Base-by-base conservation (phyloP, 23 tunicate species). In the Halocynthia aurantium region DNA sequence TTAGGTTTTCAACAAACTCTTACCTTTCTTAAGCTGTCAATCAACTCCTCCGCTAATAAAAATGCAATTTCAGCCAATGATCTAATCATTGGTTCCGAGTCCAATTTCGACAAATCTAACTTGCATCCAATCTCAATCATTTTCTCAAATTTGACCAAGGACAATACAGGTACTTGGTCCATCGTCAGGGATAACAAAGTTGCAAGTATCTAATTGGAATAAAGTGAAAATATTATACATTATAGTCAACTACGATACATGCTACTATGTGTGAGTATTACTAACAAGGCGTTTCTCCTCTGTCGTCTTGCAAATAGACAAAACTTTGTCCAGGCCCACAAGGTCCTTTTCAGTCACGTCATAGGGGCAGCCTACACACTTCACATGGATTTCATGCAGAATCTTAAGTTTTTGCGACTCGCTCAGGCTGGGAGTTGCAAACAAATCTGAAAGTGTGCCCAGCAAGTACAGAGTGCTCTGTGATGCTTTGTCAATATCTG, bases 321-420 rank as follows among this genome's bases (percentile, higher is more conserved):
- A 64, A 54, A 74, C 78, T 20, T 74, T 74, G 65, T 62, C 5
- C 20, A 74, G 7, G 5, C 78, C 56, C 8, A 11, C 17, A 6
- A 74, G 19, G 31, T 74, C 78, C 17, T 56, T 22, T 53, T 21
- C 56, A 55, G 78, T 51, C 10, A 74, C 64, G 56, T 74, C 78
- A 18, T 74, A 74, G 63, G 19, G 56, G 17, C 49, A 52, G 55
- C 78, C 78, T 1, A 74, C 78, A 6, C 64, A 62, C 10, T n/a
- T 20, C 50, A 74, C 57, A 64, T 74, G 78, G 8, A 74, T 74
- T 74, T 74, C 78, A 20, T 51, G 21, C 57, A 74, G 56, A 54
- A 74, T 12, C 8, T 55, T 74, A 5, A 53, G 55, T 49, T 64
- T 53, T 5, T 74, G 22, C 19, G 17, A 19, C 19, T 15, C 78